Evolutionary conservation across 2,113 vertebrate genomes (phyloP).

Genomic region (Chaetops frenatus): DNA sequence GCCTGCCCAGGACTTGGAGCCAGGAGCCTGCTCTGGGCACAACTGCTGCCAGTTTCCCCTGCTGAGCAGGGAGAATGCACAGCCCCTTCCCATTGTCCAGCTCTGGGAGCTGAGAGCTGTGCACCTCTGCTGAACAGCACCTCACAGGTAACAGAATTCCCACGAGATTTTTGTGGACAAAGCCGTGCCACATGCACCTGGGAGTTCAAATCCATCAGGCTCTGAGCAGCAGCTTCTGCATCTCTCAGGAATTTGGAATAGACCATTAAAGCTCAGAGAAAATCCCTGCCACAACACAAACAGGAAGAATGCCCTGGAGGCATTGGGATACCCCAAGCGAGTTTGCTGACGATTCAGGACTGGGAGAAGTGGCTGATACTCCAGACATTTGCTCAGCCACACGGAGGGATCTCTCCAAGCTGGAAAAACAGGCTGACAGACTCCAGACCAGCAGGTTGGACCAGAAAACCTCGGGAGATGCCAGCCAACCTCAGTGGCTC

Average conservation of each 20-base stretch:
- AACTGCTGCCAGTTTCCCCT: background rate
- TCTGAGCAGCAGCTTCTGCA: background rate
- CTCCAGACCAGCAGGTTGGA: background rate
- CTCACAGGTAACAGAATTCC: background rate
- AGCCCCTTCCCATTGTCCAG: background rate
- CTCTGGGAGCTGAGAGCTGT: background rate
- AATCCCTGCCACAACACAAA: background rate
- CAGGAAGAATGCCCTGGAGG: background rate
- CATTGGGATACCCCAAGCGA: fast-evolving
- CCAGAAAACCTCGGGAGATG: background rate
- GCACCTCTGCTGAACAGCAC: background rate
- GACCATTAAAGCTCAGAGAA: background rate
- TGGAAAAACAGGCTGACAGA: background rate
- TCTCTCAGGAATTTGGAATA: background rate
- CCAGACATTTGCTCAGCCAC: background rate
- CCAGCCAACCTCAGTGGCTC: background rate
- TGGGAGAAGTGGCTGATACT: background rate
- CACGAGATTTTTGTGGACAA: fast-evolving
- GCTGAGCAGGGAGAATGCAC: background rate
- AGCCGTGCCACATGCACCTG: background rate
- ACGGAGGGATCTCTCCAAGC: background rate
- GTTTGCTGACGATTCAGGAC: background rate
- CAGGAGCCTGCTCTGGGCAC: background rate
- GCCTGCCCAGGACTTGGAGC: background rate
- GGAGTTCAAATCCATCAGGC: background rate